phyloP scores from a whole-genome alignment of 2,797 vertebrate genomes.

The Brachyrhaphis roseni region DNA sequence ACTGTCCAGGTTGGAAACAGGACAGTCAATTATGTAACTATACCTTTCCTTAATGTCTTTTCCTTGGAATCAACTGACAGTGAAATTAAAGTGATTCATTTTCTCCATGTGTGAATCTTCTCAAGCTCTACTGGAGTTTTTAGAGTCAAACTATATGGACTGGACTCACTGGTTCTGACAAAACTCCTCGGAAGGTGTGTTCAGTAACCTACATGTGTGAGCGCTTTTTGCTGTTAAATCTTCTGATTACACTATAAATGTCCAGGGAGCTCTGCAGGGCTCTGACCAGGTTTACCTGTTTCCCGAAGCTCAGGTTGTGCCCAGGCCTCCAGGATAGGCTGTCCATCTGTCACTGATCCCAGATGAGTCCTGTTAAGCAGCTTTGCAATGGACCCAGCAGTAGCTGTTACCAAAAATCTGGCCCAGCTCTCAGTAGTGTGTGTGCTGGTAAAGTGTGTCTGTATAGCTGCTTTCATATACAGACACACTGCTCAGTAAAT shows the following conservation, averaged over 20 bases:
- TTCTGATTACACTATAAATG: conserved; percentile 64
- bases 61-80: background rate
- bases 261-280: conserved; percentile 32
- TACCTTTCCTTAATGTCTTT: background rate
- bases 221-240: conserved; percentile 64
- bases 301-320: conserved; percentile 17
- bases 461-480: conserved; percentile 11
- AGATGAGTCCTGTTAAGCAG: conserved; percentile 74
- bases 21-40: background rate
- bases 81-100: background rate
- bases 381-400: conserved; percentile 62
- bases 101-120: background rate
- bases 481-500: background rate
- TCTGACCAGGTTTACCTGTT: conserved; percentile 66
- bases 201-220: background rate
- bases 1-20: background rate
- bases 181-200: conserved; percentile 19
- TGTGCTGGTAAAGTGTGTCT: conserved; percentile 29
- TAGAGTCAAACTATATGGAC: background rate
- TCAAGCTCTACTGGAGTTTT: background rate
- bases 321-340: conserved; percentile 61
- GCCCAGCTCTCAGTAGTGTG: conserved; percentile 12
- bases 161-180: conserved; percentile 5
- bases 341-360: conserved; percentile 75
- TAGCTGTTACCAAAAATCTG: conserved; percentile 45